phyloP scores from a whole-genome alignment of 2,888 invertebrate species.

The Leucophenga maculata region DNA sequence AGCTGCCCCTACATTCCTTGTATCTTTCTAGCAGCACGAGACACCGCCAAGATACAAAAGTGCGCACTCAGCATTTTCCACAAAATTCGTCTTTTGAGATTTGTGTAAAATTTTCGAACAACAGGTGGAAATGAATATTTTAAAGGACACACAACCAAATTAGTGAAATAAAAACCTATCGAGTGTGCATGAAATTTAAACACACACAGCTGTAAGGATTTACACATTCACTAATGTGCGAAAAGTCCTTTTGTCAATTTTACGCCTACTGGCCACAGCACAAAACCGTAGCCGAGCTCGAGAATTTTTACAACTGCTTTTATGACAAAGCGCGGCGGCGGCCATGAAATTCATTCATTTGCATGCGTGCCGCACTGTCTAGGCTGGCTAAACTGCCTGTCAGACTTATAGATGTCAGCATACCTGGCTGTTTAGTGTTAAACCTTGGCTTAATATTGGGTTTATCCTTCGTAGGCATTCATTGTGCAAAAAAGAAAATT shows the following conservation, averaged over 20 bases:
- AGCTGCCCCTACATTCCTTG: constrained; percentile 17
- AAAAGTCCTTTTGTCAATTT: constrained; percentile 66
- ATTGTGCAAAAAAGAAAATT: background rate
- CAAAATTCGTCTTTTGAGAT: background rate
- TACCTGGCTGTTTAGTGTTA: constrained; percentile 20
- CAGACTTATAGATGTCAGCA: background rate
- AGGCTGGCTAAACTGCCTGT: background rate
- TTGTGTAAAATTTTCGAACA: constrained; percentile 23
- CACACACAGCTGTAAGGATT: constrained; percentile 28
- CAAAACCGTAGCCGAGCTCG: background rate
- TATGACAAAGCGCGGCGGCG: background rate
- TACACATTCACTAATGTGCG: constrained; percentile 62
- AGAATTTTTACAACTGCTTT: background rate
- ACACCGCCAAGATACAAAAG: constrained; percentile 16
- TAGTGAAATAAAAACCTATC: constrained; percentile 15
- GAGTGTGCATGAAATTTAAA: constrained; percentile 32
- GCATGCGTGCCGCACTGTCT: constrained; percentile 38
- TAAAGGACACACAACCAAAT: constrained; percentile 29
- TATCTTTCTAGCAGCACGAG: constrained; percentile 10
- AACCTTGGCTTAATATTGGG: constrained; percentile 16
- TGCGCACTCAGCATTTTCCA: constrained; percentile 19
- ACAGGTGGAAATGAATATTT: constrained; percentile 51
- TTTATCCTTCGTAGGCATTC: constrained; percentile 9
- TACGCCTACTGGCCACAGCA: constrained; percentile 48
- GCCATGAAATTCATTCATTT: constrained; percentile 57